Base-by-base conservation (phyloP, 2,113 vertebrate genomes). In the Lathamus discolor region DNA sequence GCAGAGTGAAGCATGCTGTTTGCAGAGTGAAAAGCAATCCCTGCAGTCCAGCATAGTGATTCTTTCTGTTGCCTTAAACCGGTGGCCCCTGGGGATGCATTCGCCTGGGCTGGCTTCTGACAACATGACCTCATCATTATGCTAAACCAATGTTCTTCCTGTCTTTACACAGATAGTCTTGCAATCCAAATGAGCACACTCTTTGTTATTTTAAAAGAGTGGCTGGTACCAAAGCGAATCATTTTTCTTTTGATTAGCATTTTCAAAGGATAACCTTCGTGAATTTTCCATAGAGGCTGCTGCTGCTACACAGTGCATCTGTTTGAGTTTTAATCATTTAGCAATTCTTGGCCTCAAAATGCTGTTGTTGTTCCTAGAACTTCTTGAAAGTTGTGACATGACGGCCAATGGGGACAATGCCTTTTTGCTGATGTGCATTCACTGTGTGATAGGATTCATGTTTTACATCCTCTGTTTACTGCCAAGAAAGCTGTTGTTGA, bases 201-300 rank as follows among this genome's bases (percentile, higher is more conserved):
- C 90, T 96, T 92, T 91, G 94, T 93, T 95, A 81, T 92, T 96
- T 94, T 94, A 90, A 91, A 91, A 96, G 51, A 93, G 33, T 75
- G 82, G 83, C 85, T 95, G 87, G 80, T 92, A 94, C 68, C 78
- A 96, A 93, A 95, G 79, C 37, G 0, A 80, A 88, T 95, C 14
- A 90, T 93, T 95, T 96, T 97, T 86, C 91, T 93, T 89, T 88
- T 88, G 86, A 79, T 88, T 93, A 92, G 28, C 83, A 48, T 92
- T 96, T 96, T 87, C 94, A 97, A 95, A 97, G 93, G 87, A 67
- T 94, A 97, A 96, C 94, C 78, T 89, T 90, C 11, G 7, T 91
- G 70, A 81, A 92, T 93, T 78, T 94, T 96, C 76, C 28, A 27
- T 69, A 82, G 92, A 73, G 74, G 49, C 66, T 80, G 73, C 61